These are phyloP conservation scores for Tangara arthus DNA, from an alignment of 2,797 vertebrate genomes.

Conservation along the genomic window DNA sequence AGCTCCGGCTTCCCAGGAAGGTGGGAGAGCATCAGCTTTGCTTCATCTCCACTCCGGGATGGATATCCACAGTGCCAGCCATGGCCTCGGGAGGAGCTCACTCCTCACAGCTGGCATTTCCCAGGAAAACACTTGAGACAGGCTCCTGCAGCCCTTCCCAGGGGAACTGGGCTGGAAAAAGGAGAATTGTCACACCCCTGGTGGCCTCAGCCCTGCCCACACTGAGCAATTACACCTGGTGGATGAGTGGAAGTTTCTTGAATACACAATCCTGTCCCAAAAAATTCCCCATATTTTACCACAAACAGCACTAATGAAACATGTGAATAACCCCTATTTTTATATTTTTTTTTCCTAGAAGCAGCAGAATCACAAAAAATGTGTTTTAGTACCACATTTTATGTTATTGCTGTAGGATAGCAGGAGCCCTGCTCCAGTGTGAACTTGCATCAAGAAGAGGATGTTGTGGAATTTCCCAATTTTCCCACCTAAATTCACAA, in stretches of 20 bases:
- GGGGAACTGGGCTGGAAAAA: neutral
- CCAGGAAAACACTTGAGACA: neutral
- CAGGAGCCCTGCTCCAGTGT: neutral
- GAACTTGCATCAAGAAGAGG: neutral
- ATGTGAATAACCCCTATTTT: neutral
- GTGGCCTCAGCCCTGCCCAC: neutral
- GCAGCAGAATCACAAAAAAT: neutral
- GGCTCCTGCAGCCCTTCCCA: neutral
- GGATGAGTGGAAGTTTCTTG: neutral
- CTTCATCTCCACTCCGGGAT: neutral
- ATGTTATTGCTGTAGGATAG: neutral
- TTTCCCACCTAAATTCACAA: neutral
- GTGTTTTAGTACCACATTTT: neutral
- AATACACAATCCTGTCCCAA: neutral
- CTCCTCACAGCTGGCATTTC: neutral
- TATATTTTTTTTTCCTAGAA: neutral
- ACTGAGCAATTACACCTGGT: neutral
- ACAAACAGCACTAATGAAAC: neutral
- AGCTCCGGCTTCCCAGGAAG: neutral
- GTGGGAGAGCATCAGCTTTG: neutral
- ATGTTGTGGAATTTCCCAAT: neutral
- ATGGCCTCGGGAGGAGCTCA: neutral
- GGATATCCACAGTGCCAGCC: neutral
- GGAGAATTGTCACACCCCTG: neutral
- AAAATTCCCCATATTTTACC: neutral